Percentiles rank a stretch among this genome's conserved stretches.
These are phyloP conservation scores for Trissoscelio sp. DNA, from an alignment of 2,888 invertebrate genomes.

Conservation along the genomic window DNA sequence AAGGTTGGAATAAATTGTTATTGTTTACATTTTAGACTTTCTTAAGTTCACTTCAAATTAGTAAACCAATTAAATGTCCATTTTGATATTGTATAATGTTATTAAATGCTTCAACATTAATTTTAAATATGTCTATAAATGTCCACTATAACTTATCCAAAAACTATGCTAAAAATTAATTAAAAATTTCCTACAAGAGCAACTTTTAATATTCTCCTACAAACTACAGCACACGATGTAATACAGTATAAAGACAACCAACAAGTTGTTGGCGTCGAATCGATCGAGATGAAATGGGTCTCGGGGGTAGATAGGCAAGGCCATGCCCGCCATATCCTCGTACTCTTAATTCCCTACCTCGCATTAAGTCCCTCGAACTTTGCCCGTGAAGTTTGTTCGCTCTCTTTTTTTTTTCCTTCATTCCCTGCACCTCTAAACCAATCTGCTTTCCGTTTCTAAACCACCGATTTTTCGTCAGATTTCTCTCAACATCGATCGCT, in stretches of 20 bases:
- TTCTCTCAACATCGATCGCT: conserved; percentile 4
- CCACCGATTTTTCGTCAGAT: conserved; percentile 11
- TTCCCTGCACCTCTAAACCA: background rate
- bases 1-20: too few relatives aligned
- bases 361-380: conserved; percentile 57
- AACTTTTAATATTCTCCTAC: conserved; percentile 32
- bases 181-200: background rate
- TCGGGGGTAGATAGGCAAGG: conserved; percentile 76
- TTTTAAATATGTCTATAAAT: too few relatives aligned
- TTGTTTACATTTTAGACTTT: too few relatives aligned
- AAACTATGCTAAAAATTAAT: too few relatives aligned
- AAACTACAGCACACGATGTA: conserved; percentile 40
- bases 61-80: too few relatives aligned
- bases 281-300: conserved; percentile 79
- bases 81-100: too few relatives aligned
- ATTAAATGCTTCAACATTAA: too few relatives aligned
- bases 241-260: conserved; percentile 74
- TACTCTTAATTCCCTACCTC: conserved; percentile 57
- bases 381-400: conserved; percentile 58
- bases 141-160: too few relatives aligned
- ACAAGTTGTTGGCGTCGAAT: conserved; percentile 83
- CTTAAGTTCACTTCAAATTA: too few relatives aligned
- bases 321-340: conserved; percentile 70
- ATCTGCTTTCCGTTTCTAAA: conserved; percentile 24
- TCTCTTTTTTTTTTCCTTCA: conserved; percentile 30